Conservation (phyloP, 1,140 invertebrate species). For the Drosophila truncata region DNA sequence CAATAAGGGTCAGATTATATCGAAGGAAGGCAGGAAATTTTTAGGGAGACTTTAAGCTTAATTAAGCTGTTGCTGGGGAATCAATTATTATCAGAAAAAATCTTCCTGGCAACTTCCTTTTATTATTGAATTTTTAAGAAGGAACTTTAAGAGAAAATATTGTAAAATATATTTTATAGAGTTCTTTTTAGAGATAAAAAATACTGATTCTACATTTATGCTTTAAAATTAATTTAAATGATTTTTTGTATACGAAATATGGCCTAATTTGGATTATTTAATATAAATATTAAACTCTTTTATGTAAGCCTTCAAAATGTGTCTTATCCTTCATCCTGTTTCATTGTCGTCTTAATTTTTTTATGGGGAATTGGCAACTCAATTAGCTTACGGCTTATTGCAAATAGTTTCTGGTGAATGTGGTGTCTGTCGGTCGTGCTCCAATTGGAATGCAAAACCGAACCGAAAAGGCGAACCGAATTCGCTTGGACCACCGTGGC, state of each 20-base stretch:
- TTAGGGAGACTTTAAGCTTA: slow-evolving; percentile 6
- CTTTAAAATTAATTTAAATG: background rate
- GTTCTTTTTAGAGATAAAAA: too few species aligned
- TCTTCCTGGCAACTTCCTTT: background rate
- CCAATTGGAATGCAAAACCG: slow-evolving; percentile 81
- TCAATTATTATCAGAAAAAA: background rate
- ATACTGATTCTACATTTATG: background rate
- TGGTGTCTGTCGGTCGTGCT: slow-evolving; percentile 74
- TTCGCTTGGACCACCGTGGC: slow-evolving; percentile 67
- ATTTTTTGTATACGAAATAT: too few species aligned
- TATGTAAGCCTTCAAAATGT: background rate
- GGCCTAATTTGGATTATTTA: background rate
- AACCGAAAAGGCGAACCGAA: slow-evolving; percentile 72
- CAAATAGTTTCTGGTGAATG: slow-evolving; percentile 64
- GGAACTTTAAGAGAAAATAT: background rate
- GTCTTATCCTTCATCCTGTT: slow-evolving; percentile 32
- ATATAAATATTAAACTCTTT: background rate
- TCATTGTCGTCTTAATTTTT: slow-evolving; percentile 40
- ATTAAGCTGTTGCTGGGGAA: slow-evolving; percentile 9
- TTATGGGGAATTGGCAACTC: slow-evolving; percentile 44
- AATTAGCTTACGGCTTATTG: slow-evolving; percentile 65
- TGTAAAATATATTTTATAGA: background rate
- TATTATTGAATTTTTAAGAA: background rate
- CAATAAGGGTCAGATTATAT: slow-evolving; percentile 35
- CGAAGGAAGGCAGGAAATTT: background rate